phyloP scores from a whole-genome alignment of 2,888 invertebrate genomes.

The Eristalis intricaria region DNA sequence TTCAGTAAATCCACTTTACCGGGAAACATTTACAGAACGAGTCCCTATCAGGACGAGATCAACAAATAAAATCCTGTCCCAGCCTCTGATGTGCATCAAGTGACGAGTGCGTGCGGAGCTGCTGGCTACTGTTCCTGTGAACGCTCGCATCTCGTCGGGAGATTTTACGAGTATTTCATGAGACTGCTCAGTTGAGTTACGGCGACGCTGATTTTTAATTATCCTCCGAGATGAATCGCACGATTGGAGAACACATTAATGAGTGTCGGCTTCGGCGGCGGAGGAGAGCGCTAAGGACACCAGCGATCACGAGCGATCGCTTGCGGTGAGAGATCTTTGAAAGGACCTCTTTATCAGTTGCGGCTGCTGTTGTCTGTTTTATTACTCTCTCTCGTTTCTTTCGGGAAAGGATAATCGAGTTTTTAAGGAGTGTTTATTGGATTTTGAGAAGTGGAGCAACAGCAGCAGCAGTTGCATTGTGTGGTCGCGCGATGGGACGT shows the following conservation, averaged over 20 bases:
- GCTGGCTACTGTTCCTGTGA: background rate
- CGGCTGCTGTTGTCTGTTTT: background rate
- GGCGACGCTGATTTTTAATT: background rate
- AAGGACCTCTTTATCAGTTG: constrained; percentile 1
- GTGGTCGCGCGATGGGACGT: background rate
- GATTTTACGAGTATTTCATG: background rate
- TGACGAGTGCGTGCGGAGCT: background rate
- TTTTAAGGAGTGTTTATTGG: background rate
- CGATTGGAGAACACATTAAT: background rate
- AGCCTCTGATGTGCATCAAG: background rate
- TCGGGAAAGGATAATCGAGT: background rate
- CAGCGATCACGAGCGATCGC: background rate
- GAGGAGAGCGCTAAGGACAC: too few relatives aligned
- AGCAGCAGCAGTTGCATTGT: background rate
- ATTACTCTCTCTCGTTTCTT: background rate
- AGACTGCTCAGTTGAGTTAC: background rate
- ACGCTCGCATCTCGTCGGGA: background rate
- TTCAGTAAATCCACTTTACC: constrained; percentile 32
- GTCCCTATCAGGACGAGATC: constrained; percentile 28
- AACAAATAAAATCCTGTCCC: constrained; percentile 16
- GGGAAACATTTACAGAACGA: constrained; percentile 14
- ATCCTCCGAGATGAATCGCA: background rate
- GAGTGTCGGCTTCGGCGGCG: background rate
- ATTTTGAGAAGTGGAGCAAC: background rate
- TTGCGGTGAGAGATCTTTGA: background rate